Conservation (phyloP, 2,888 invertebrate genomes). For the Erynnis tages region DNA sequence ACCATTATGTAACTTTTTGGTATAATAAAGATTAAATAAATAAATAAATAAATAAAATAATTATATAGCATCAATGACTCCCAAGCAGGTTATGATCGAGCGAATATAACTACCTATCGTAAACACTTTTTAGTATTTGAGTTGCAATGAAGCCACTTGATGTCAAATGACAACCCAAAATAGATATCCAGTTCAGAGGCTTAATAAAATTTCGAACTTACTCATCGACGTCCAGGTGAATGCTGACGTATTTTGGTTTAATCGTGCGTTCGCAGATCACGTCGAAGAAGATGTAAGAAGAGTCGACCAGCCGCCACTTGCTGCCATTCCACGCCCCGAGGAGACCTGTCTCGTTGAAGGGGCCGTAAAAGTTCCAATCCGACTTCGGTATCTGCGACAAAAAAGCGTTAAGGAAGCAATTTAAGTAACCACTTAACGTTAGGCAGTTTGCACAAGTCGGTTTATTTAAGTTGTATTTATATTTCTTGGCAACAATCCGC, state of each 20-base stretch:
- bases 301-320: slow-evolving; percentile 62
- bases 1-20: no score
- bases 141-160: no score
- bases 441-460: neutral
- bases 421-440: no score
- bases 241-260: slow-evolving; percentile 42
- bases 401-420: neutral
- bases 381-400: slow-evolving; percentile 48
- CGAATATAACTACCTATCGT: no score
- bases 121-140: no score
- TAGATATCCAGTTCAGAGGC: neutral
- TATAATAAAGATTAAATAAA: no score
- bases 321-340: slow-evolving; percentile 51
- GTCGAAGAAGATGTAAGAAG: slow-evolving; percentile 57
- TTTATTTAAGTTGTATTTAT: no score
- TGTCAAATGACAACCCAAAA: no score
- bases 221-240: slow-evolving; percentile 51
- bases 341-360: slow-evolving; percentile 37
- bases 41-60: no score
- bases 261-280: slow-evolving; percentile 67
- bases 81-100: no score
- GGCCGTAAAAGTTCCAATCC: slow-evolving; percentile 51
- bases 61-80: no score
- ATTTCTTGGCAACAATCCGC: no score
- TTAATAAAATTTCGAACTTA: slow-evolving; percentile 40